Base-by-base conservation (phyloP, 1,140 invertebrate genomes). In the Plectrocnemia conspersa region DNA sequence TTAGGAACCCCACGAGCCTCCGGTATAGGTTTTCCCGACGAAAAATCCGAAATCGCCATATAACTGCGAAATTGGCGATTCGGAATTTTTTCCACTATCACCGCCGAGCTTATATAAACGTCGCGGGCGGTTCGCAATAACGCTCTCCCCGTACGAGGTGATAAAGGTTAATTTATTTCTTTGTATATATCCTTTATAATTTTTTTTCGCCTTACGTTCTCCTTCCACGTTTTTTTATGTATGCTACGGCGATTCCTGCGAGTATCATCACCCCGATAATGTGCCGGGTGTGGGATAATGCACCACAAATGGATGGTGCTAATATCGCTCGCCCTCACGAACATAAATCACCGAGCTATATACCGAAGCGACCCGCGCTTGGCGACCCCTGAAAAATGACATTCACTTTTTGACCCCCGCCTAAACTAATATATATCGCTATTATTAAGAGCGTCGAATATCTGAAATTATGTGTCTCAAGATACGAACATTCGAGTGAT, bases 301-400 rank as follows among this genome's bases (percentile, higher is more conserved):
- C 45, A 47, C 53, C 55, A 27, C 55, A 57, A 57, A 57, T 57
- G 48, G 41, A 52, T 44, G 48, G 47, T 52, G 55, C 48, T 57
- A 57, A 57, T 57, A 52, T 52, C 25, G 55, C 35, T 42, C 47
- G 32, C 18, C 55, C 48, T 18, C 7, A n/a, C 21, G 9, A 19
- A 22, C 47, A 57, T 57, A 57, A 57, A 57, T 57, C 55, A 57
- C 40, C 13, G 9, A 23, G 44, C 24, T n/a, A 32, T 15, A 32
- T 16, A 38, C 5, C 13, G 18, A 15, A 9, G 15, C 35, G 35
- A 38, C 35, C 18, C 7, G 18, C 16, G 35, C 33, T 50, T 38
- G 47, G 47, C 25, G 47, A 50, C 47, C 47, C 47, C 47, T 50
- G 47, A 50, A 50, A 50, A 48, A 33, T 33, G 19, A 48, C 32